phyloP scores from a whole-genome alignment of 2,888 invertebrate species.

The Eremobia ochroleuca region DNA sequence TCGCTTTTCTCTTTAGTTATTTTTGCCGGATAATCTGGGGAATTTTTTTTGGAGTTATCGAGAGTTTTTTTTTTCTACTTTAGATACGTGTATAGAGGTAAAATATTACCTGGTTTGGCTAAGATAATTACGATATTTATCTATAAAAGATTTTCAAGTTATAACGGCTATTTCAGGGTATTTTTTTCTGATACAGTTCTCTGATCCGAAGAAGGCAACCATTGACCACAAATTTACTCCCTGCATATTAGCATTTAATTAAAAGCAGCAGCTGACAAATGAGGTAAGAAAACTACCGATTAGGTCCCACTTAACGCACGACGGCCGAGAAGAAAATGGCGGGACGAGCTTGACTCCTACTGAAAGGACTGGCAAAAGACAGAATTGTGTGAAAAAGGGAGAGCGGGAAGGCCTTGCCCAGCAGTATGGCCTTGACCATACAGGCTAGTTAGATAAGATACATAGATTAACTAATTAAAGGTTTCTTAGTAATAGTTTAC shows the following conservation, averaged over 20 bases:
- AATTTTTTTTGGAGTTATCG: not conserved
- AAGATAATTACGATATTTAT: not conserved
- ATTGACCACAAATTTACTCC: not conserved
- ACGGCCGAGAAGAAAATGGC: no score
- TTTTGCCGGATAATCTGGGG: not conserved
- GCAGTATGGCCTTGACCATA: not conserved
- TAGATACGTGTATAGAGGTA: not conserved
- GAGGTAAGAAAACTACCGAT: not conserved
- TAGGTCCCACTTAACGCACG: not conserved
- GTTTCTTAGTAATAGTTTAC: not conserved
- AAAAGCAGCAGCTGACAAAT: no score
- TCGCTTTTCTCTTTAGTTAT: conserved; percentile 25
- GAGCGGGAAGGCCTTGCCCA: not conserved
- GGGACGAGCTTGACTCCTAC: no score
- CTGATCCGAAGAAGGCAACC: not conserved
- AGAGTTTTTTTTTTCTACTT: not conserved
- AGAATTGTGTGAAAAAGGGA: not conserved
- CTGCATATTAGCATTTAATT: not conserved
- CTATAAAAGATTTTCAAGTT: not conserved
- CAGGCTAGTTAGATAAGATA: no score
- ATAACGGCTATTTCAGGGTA: not conserved
- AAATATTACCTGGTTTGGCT: not conserved
- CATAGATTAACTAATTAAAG: not conserved
- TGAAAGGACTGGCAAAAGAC: no score
- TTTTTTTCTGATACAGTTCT: not conserved